Base-by-base conservation (phyloP, 2,888 invertebrate genomes). In the Diploptera punctata region DNA sequence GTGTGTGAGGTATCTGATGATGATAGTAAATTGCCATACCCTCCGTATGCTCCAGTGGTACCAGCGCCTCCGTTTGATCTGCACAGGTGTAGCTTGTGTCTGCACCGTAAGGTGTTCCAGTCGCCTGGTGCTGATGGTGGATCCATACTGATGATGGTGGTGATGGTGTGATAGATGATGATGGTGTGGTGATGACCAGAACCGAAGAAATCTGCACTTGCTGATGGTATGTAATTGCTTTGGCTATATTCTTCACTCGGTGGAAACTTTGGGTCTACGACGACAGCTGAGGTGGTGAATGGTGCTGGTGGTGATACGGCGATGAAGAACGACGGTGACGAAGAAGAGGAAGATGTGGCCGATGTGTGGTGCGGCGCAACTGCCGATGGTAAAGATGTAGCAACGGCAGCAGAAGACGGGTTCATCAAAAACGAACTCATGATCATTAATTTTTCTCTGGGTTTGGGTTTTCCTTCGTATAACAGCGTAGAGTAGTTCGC, bases 371-470 rank as follows among this genome's bases (percentile, higher is more conserved):
- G 68, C 67, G 44, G 54, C 31, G 21, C 68, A 19, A 26, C 44
- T 29, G 57, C 26, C 29, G 57, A 57, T 57, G 57, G 57, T 57
- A 57, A 57, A 57, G 57, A 57, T 31, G 57, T 57, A 24, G 57
- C 57, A 26, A 57, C 80, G 44, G 88, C 80, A 88, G 85, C 70
- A 43, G 82, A 77, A 54, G 71, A 67, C 78, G 88, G 87, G 90
- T 96, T 96, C 95, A 96, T 95, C 87, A 97, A 90, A 88, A 97
- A 97, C 85, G 96, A 96, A 89, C 95, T 97, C 97, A 97, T 97
- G 85, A 83, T 86, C 86, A 87, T 87, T 87, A 87, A 87, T 87
- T 86, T 84, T 86, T 85, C 67, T 54, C 65, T 21, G 65, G 65
- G 44, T 65, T 65, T 65, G 65, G 65, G 65, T 43, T 65, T 44